These are phyloP conservation scores for Leguminivora glycinivorella DNA, from an alignment of 1,140 invertebrate species.

Conservation along the genomic window DNA sequence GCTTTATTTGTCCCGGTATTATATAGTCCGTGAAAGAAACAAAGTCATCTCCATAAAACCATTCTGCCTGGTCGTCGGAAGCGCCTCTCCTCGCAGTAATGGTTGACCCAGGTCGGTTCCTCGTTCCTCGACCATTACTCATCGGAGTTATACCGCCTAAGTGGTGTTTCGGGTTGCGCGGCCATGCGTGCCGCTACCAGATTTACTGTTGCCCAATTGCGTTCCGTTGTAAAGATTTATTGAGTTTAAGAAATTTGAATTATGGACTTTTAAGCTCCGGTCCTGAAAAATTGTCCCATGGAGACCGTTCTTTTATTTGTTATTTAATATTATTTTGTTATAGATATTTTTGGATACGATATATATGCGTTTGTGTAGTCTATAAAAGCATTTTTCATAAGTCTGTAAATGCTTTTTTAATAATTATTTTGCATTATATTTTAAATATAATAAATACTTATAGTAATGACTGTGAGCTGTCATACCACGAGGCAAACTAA, in stretches of 20 bases:
- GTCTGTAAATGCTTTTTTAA: too few relatives aligned
- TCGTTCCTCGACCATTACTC: constrained; percentile 67
- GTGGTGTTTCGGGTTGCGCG: constrained; percentile 69
- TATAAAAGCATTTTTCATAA: too few relatives aligned
- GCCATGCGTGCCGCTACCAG: constrained; percentile 49
- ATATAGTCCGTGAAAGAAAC: too few relatives aligned
- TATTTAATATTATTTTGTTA: neutral
- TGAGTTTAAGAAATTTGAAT: constrained; percentile 16
- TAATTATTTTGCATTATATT: too few relatives aligned
- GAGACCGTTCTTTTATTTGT: neutral
- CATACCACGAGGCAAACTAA: too few relatives aligned
- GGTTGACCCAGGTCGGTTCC: constrained; percentile 60
- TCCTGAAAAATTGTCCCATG: neutral
- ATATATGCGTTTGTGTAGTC: neutral
- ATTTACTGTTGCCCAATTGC: constrained; percentile 21
- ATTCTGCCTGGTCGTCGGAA: constrained; percentile 36
- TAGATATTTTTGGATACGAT: neutral
- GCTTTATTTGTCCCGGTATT: too few relatives aligned
- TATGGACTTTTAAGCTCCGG: constrained; percentile 4
- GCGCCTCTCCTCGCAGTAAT: constrained; percentile 46
- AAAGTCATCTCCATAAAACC: neutral
- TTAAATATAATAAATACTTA: too few relatives aligned
- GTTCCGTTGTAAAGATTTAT: constrained; percentile 17
- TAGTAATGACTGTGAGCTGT: too few relatives aligned
- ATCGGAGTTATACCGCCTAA: constrained; percentile 73